Evolutionary conservation across 2,797 vertebrate genomes (phyloP).

Genomic region (Hafferia zeledoni): DNA sequence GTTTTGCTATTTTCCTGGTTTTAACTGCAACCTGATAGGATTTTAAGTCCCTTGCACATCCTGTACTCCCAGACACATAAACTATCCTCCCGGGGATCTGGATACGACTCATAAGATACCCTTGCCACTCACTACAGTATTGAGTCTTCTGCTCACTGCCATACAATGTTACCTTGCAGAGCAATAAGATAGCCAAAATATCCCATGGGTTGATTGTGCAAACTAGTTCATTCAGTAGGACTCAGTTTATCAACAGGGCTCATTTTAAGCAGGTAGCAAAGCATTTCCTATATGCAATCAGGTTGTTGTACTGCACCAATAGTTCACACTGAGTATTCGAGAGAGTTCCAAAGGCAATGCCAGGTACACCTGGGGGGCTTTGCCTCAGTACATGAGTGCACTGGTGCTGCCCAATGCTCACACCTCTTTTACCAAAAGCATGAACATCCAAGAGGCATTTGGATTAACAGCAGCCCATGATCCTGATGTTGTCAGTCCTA

Average conservation of each 20-base stretch:
- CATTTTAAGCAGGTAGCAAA: conserved; percentile 16
- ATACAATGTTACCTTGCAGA: background rate
- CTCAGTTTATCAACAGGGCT: conserved; percentile 14
- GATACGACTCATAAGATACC: background rate
- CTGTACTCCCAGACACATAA: background rate
- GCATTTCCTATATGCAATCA: background rate
- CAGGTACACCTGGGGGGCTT: background rate
- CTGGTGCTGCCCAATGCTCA: background rate
- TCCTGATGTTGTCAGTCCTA: background rate
- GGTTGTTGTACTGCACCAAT: background rate
- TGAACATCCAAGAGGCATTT: background rate
- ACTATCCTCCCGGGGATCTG: background rate
- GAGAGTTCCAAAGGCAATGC: background rate
- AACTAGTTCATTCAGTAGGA: background rate
- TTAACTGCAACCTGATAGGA: background rate
- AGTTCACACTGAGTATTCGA: background rate
- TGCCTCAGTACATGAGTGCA: background rate
- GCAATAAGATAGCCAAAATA: background rate
- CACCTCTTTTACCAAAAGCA: background rate
- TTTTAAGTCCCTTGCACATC: background rate
- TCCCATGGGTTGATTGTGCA: background rate
- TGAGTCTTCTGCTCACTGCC: background rate
- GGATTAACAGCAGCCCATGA: background rate
- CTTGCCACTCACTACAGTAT: background rate
- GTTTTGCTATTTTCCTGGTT: background rate